phyloP scores from a whole-genome alignment of 35 echinoderm and acorn worm genomes.

The Anneissia japonica region DNA sequence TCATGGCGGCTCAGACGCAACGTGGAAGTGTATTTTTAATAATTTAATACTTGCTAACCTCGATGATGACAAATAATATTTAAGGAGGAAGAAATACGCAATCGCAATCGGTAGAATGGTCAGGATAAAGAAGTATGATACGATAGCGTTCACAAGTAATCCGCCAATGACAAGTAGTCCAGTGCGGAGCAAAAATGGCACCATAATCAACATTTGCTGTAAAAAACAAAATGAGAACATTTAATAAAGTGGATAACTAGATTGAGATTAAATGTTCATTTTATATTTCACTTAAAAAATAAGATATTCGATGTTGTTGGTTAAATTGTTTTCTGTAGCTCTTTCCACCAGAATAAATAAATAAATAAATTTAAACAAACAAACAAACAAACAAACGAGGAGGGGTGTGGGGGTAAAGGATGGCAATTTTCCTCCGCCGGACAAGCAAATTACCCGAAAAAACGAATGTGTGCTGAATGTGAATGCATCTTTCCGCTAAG shows the following conservation, averaged over 20 bases:
- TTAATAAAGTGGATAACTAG: neutral
- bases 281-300: neutral
- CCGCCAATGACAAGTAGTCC: constrained; percentile 1
- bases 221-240: constrained; percentile 6
- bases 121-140: constrained; percentile 48
- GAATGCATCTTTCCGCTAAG: too few relatives aligned
- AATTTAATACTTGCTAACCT: too few relatives aligned
- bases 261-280: neutral
- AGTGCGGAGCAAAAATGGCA: neutral
- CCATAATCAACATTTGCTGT: constrained; percentile 4
- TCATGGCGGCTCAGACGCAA: too few relatives aligned
- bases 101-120: constrained; percentile 46
- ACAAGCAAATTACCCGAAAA: too few relatives aligned
- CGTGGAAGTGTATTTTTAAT: too few relatives aligned
- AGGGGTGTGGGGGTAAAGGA: too few relatives aligned
- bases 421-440: too few relatives aligned
- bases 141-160: constrained; percentile 50
- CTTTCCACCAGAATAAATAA: neutral
- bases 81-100: constrained; percentile 27
- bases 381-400: too few relatives aligned
- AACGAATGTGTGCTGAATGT: too few relatives aligned
- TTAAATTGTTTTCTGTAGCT: neutral
- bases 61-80: constrained; percentile 58
- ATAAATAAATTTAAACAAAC: too few relatives aligned
- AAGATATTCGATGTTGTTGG: neutral